phyloP scores from a whole-genome alignment of 2,113 vertebrate genomes.

The Astatoreochromis straeleni region DNA sequence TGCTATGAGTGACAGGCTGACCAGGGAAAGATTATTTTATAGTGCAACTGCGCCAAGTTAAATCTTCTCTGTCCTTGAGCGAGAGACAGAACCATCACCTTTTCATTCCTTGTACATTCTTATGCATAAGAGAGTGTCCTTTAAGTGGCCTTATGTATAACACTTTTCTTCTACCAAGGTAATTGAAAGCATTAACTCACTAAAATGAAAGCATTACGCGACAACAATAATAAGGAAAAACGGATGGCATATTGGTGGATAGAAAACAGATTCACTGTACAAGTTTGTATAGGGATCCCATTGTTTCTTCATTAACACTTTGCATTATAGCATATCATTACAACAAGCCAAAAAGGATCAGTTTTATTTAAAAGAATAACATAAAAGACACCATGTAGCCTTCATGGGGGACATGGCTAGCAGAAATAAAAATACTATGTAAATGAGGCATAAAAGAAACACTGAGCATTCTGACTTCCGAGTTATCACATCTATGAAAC shows the following conservation, averaged over 20 bases:
- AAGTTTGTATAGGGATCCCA: neutral
- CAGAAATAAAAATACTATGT: neutral
- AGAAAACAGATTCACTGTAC: neutral
- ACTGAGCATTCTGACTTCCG: neutral
- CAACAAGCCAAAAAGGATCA: neutral
- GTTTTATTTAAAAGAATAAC: neutral
- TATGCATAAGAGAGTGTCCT: neutral
- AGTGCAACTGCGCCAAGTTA: neutral
- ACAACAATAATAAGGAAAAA: neutral
- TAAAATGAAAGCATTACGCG: neutral
- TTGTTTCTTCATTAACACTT: neutral
- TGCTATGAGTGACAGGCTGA: neutral
- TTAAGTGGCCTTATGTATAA: neutral
- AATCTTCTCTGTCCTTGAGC: neutral
- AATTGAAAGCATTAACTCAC: neutral
- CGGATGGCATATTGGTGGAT: neutral
- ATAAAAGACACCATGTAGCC: neutral
- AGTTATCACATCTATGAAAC: neutral
- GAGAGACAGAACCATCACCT: neutral
- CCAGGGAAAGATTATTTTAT: neutral
- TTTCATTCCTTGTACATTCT: neutral
- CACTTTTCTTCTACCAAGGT: neutral
- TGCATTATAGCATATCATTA: neutral
- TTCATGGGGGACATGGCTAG: neutral
- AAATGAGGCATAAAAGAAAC: neutral